Conservation (phyloP, 2,797 vertebrate species). For the Cottoperca gobio region DNA sequence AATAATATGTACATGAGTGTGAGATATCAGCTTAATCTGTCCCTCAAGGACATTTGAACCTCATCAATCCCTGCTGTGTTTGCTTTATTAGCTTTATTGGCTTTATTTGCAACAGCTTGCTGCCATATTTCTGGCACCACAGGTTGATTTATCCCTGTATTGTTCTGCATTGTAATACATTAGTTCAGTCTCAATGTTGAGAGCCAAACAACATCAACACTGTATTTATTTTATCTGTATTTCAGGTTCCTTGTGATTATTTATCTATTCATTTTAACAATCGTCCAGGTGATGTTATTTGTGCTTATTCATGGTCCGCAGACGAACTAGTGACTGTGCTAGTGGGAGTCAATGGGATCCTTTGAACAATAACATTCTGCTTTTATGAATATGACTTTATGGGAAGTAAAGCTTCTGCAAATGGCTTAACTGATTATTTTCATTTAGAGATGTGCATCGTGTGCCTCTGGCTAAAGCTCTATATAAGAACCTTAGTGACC, state of each 20-base stretch:
- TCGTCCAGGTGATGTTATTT: neutral
- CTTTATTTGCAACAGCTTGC: neutral
- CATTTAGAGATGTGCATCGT: neutral
- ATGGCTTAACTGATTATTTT: neutral
- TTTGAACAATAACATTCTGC: neutral
- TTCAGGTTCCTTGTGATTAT: neutral
- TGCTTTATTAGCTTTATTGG: too few species aligned
- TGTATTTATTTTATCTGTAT: too few species aligned
- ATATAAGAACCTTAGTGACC: neutral
- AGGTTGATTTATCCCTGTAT: neutral
- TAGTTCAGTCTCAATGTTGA: neutral
- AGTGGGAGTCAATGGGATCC: neutral
- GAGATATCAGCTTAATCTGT: neutral
- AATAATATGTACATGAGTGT: conserved; percentile 10
- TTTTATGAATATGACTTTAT: neutral
- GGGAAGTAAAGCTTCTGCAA: neutral
- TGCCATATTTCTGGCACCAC: neutral
- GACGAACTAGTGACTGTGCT: neutral
- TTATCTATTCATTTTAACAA: too few species aligned
- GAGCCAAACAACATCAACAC: neutral
- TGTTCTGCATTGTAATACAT: neutral
- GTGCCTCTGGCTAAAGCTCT: neutral
- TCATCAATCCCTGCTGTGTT: neutral
- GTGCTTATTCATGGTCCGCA: neutral
- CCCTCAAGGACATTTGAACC: neutral